These are phyloP conservation scores for Peromyscus melanophrys DNA, from an alignment of 2,797 vertebrate genomes.

Conservation along the genomic window DNA sequence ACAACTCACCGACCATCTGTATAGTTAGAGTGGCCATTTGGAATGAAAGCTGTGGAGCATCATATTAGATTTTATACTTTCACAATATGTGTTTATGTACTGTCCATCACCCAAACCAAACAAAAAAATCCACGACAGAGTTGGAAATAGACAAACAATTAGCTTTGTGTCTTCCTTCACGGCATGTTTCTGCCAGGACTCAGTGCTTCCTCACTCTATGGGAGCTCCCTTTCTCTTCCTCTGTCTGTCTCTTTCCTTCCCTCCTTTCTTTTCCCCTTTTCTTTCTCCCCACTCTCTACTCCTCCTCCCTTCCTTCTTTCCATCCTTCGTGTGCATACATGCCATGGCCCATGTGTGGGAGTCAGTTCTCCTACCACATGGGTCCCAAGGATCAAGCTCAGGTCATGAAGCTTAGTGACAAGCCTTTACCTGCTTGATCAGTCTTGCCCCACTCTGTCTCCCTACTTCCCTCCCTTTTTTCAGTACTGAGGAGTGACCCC, in stretches of 20 bases:
- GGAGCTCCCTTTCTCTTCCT: too few relatives aligned
- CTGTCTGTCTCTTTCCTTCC: too few relatives aligned
- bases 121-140: not conserved
- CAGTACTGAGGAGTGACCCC: not conserved
- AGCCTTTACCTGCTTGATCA: not conserved
- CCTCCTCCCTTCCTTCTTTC: too few relatives aligned
- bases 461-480: too few relatives aligned
- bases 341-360: not conserved
- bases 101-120: not conserved
- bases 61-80: not conserved
- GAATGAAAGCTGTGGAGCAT: not conserved
- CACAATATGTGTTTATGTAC: too few relatives aligned
- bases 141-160: not conserved
- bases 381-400: not conserved
- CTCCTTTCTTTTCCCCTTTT: not conserved
- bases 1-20: not conserved
- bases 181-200: too few relatives aligned
- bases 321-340: not conserved
- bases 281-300: too few relatives aligned
- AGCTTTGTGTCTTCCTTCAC: not conserved
- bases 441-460: not conserved
- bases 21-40: not conserved
- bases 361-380: not conserved
- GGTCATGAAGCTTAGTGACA: not conserved
- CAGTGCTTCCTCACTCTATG: too few relatives aligned